Evolutionary conservation across 2,888 invertebrate species (phyloP).

Genomic region (Uropetala carovei): DNA sequence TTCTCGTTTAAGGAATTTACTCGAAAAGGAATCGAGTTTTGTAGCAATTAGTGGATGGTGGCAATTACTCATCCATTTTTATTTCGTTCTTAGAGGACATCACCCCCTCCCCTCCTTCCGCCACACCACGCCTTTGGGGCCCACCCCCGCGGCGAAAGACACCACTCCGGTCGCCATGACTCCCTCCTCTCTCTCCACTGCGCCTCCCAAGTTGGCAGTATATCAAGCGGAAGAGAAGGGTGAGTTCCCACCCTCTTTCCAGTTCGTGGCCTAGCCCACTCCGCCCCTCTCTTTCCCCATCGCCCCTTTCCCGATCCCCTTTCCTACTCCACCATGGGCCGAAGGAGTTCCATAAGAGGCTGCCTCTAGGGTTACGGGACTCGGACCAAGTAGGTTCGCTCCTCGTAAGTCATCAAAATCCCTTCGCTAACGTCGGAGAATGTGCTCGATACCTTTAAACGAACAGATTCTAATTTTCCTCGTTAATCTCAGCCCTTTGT

Average conservation of each 20-base stretch:
- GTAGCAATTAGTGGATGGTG: constrained; percentile 26
- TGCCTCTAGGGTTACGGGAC: constrained; percentile 33
- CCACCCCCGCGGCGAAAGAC: constrained; percentile 35
- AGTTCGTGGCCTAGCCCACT: neutral
- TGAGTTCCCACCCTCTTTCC: neutral
- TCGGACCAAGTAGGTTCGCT: neutral
- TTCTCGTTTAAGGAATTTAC: constrained; percentile 14
- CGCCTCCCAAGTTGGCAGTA: constrained; percentile 41
- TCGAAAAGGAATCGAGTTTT: constrained; percentile 34
- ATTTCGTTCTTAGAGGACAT: constrained; percentile 2
- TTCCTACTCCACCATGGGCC: neutral
- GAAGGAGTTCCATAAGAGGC: constrained; percentile 21
- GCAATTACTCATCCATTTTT: constrained; percentile 45
- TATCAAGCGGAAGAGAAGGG: constrained; percentile 40
- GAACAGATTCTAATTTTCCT: too few relatives aligned
- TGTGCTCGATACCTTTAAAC: neutral
- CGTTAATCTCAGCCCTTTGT: too few relatives aligned
- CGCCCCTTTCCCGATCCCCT: neutral
- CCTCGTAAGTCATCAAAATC: constrained; percentile 28
- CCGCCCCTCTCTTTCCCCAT: neutral
- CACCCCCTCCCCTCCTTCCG: constrained; percentile 15
- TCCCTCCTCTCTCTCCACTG: constrained; percentile 1
- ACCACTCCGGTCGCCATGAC: neutral
- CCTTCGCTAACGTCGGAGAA: constrained; percentile 9
- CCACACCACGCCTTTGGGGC: constrained; percentile 31